Base-by-base conservation (phyloP, 1,140 invertebrate species). In the Plectus sambesii region DNA sequence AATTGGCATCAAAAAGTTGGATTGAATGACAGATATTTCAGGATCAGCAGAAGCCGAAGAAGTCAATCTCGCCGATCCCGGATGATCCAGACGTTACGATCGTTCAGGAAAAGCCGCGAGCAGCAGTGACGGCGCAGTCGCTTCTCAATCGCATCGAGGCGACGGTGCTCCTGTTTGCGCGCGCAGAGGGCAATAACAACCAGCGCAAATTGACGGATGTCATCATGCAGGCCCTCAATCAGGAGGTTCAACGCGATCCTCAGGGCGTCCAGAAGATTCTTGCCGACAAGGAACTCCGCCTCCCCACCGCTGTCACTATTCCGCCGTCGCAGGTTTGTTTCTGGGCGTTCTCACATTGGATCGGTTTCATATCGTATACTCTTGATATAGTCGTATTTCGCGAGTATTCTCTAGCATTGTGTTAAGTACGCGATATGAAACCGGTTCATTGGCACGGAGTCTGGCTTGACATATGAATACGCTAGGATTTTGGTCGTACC, bases 231-330 rank as follows among this genome's bases (percentile, higher is more conserved):
- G 64, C 66, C 6, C 68, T 67, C 41, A 69, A 67, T 26, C 48
- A 38, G 20, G 40, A 20, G 20, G 63, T 66, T 0, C 57, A 66
- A 50, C 48, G 51, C n/a, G 61, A 66, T 39, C 64, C 64, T 9
- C 51, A 64, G 15, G 49, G 57, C 3, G 64, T 67, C n/a, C 27
- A 61, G 3, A 56, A 60, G 26, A 30, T 67, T n/a, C 68, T 67
- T 37, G 49, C 67, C n/a, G 66, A 64, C 27, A 69, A 69, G 47
- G 53, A 68, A 22, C 35, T 67, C 2, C 65, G 68, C n/a, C 50
- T 67, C 1, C 64, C 64, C 2, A 67, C 68, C 44, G 60, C 66
- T 9, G 67, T 67, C 20, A 66, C 63, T 2, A 58, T 69, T 42
- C 64, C 64, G 12, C 66, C 64, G 15, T 63, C 61, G 35, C 61